Percentiles rank a stretch among this genome's conserved stretches.
phyloP scores from a whole-genome alignment of 1,140 invertebrate species.

The Orius insidiosus region DNA sequence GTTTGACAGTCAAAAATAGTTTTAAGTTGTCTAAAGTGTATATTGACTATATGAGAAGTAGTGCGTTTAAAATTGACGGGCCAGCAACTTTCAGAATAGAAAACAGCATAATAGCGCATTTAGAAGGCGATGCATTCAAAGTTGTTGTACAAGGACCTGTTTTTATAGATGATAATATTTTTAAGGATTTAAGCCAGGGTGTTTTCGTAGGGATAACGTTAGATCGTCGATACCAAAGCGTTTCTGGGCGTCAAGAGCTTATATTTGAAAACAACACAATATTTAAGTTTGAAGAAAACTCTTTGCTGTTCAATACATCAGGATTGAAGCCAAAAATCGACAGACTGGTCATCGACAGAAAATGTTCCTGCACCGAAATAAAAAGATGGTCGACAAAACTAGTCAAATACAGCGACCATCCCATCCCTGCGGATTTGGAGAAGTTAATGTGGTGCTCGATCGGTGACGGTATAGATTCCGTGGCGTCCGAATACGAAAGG shows the following conservation, averaged over 20 bases:
- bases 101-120: conserved; percentile 36
- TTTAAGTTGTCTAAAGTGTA: conserved; percentile 32
- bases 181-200: conserved; percentile 34
- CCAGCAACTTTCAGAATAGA: conserved; percentile 40
- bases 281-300: conserved; percentile 31
- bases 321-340: conserved; percentile 35
- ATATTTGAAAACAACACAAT: conserved; percentile 48
- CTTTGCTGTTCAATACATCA: conserved; percentile 36
- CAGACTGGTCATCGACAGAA: conserved; percentile 36
- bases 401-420: conserved; percentile 26
- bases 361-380: conserved; percentile 37
- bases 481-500: conserved; percentile 4
- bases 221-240: conserved; percentile 23
- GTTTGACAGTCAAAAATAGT: conserved; percentile 44
- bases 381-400: conserved; percentile 28
- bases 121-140: conserved; percentile 46
- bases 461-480: conserved; percentile 10
- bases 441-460: conserved; percentile 17
- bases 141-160: conserved; percentile 40
- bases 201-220: conserved; percentile 41
- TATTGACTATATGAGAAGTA: conserved; percentile 27
- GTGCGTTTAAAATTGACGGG: conserved; percentile 37
- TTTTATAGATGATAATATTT: conserved; percentile 44
- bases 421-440: conserved; percentile 17
- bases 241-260: conserved; percentile 28